These are phyloP conservation scores for Rhinolophus ferrumequinum DNA, from an alignment of 2,113 vertebrate genomes.

Conservation along the genomic window DNA sequence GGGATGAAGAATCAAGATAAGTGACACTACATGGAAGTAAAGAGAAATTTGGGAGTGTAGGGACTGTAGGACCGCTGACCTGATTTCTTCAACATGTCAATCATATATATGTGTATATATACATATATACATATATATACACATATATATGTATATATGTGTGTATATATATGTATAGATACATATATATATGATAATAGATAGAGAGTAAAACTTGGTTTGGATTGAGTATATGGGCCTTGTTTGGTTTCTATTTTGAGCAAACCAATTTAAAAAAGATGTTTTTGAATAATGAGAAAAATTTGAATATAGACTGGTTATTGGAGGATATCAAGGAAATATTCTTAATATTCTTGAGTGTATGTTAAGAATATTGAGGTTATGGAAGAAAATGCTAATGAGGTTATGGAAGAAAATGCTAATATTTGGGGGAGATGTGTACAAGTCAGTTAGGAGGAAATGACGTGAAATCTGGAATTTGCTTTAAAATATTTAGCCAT, in stretches of 20 bases:
- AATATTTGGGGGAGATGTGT: neutral
- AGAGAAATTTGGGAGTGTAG: neutral
- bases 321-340: neutral
- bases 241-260: conserved; percentile 32
- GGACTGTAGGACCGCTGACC: neutral
- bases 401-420: neutral
- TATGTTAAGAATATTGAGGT: neutral
- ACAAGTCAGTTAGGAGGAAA: neutral
- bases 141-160: too few species aligned
- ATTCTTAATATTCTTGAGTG: neutral
- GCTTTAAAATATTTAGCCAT: neutral
- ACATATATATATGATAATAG: neutral
- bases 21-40: neutral
- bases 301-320: neutral
- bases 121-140: too few species aligned
- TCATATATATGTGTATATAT: neutral
- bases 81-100: neutral
- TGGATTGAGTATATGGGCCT: neutral
- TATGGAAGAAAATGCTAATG: neutral
- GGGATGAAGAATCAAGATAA: neutral
- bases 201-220: neutral
- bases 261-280: neutral
- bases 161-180: too few species aligned
- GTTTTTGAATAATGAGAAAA: neutral
- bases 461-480: neutral